A percentile compares a stretch with the other conserved stretches of the same genome.
These are phyloP conservation scores for Bombus difficillimus DNA, from an alignment of 1,140 invertebrate species.

Conservation along the genomic window DNA sequence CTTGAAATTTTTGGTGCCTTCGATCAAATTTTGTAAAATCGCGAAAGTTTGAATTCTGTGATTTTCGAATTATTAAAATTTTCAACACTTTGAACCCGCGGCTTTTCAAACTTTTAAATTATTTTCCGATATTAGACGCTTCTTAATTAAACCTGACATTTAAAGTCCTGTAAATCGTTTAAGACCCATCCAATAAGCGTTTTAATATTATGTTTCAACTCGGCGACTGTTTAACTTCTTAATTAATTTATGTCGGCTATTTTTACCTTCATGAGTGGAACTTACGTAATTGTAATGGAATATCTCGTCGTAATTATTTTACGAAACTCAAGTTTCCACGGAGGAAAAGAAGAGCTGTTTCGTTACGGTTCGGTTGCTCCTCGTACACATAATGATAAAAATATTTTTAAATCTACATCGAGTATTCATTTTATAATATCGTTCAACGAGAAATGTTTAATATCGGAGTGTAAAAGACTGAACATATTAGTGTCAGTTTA, in stretches of 20 bases:
- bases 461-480: slow-evolving; percentile 7
- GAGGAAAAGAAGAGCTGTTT: background rate
- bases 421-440: background rate
- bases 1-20: too few species aligned
- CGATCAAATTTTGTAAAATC: too few species aligned
- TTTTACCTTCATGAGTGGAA: background rate
- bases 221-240: background rate
- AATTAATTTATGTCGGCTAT: slow-evolving; percentile 8
- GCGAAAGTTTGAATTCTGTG: too few species aligned
- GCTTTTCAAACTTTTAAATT: too few species aligned
- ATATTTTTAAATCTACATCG: background rate
- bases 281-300: background rate
- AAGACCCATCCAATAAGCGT: too few species aligned
- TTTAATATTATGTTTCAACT: too few species aligned
- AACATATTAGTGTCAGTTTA: slow-evolving; percentile 28
- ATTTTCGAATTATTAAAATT: background rate
- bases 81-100: background rate
- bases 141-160: too few species aligned
- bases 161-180: too few species aligned
- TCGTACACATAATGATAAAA: slow-evolving; percentile 9
- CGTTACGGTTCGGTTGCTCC: slow-evolving; percentile 35
- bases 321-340: background rate
- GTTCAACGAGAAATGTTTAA: background rate
- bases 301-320: slow-evolving; percentile 30
- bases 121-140: too few species aligned